Evolutionary conservation across 2,797 vertebrate genomes (phyloP), one percentile per base, ranked within the genome.

Genomic region (Capromys pilorides): DNA sequence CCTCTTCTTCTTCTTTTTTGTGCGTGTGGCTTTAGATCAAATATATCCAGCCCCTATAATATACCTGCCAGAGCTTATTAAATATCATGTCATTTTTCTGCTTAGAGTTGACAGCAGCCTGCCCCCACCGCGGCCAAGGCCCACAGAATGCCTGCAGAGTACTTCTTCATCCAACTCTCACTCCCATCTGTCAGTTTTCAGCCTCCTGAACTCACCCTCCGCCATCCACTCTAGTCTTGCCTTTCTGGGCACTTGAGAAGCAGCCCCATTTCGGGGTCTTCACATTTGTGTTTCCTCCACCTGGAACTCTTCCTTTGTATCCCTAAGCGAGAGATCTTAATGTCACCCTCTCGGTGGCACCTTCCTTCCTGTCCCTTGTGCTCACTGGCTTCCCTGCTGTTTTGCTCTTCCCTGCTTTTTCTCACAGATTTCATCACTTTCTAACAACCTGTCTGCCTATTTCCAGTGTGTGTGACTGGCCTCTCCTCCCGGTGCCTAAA

Each of bases 331-430:
- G 33, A 66, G 36, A 45, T 28, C 41, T 49, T 10, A 54, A 26
- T 18, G 22, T 59, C 39, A 31, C 31, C 45, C 90, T 59, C 57
- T 75, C 36, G 22, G 5, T 8, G 90, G 90, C n/a, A 51, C 75
- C 11, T 28, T 51, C 51, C 39, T 1, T 10, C 0, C 13, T 2
- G 24, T 11, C 36, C n/a, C 3, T 10, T 12, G 4, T 9, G 0
- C 22, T 66, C 62, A 10, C 31, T 10, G 0, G 24, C 5, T 57
- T 77, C 21, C 79, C 59, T 21, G 12, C 22, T 41, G 41, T 26
- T 26, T 73, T 73, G 22, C 4, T 12, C 22, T 41, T 41, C 36
- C 21, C 22, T 73, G 71, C 4, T 51, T 59, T 54, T 39, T 51
- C 85, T 16, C 8, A 24, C 57, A 62, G 71, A 26, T 54, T 19